Percentiles rank a stretch among this genome's conserved stretches.
phyloP scores from a whole-genome alignment of 2,113 vertebrate species.

The Brachyhypopomus gauderio region DNA sequence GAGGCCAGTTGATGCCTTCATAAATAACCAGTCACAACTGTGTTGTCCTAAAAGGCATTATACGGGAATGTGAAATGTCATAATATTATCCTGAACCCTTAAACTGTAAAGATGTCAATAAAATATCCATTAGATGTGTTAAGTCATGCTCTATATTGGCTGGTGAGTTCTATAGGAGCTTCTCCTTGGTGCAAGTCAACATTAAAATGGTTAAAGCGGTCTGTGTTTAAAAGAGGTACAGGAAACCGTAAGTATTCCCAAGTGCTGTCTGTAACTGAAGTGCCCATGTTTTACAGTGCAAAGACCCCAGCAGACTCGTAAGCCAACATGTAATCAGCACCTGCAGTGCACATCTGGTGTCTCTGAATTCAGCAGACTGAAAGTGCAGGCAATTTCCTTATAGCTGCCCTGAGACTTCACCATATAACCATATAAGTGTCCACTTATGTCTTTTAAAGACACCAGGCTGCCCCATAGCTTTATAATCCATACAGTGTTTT shows the following conservation, averaged over 20 bases:
- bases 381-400: conserved; percentile 48
- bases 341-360: conserved; percentile 57
- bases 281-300: conserved; percentile 34
- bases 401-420: conserved; percentile 25
- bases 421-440: conserved; percentile 41
- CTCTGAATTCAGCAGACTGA: conserved; percentile 36
- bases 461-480: conserved; percentile 26
- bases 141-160: not conserved
- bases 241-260: not conserved
- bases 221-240: conserved; percentile 5
- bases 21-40: not conserved
- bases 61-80: not conserved
- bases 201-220: conserved; percentile 7
- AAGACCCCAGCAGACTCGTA: conserved; percentile 43
- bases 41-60: not conserved
- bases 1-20: too few species aligned
- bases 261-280: conserved; percentile 24
- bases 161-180: not conserved
- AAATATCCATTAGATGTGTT: not conserved
- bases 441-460: conserved; percentile 42
- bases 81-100: not conserved
- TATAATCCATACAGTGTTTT: conserved; percentile 31
- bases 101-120: not conserved
- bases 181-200: not conserved
- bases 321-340: conserved; percentile 54